These are phyloP conservation scores for Clamator glandarius DNA, from an alignment of 2,797 vertebrate species.

Conservation along the genomic window DNA sequence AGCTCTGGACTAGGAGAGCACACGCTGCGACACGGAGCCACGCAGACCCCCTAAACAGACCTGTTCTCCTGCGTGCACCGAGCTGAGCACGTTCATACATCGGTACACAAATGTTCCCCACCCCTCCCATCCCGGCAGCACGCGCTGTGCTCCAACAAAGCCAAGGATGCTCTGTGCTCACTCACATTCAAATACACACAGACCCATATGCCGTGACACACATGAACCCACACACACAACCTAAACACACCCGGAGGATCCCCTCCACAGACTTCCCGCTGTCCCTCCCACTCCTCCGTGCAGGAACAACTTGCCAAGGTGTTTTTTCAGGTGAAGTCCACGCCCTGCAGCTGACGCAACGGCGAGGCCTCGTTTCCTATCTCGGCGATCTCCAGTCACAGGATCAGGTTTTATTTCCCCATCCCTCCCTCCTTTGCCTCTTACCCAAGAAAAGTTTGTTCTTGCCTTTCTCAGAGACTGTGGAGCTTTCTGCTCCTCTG, in stretches of 20 bases:
- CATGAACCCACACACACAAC: slow-evolving; percentile 25
- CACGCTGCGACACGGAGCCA: accelerated
- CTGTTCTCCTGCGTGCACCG: not conserved
- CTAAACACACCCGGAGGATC: slow-evolving; percentile 43
- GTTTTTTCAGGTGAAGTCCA: slow-evolving; percentile 71
- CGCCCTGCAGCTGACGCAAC: slow-evolving; percentile 70
- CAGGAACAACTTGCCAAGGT: slow-evolving; percentile 50
- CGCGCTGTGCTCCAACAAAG: not conserved
- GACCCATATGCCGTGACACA: not conserved
- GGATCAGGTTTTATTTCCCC: slow-evolving; percentile 52
- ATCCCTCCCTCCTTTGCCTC: slow-evolving; percentile 47
- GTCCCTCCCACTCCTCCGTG: slow-evolving; percentile 52
- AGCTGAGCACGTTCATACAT: slow-evolving; percentile 6
- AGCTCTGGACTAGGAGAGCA: not conserved
- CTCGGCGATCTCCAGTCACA: slow-evolving; percentile 34
- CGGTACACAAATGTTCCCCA: not conserved
- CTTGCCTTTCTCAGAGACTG: not conserved
- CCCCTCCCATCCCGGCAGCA: not conserved
- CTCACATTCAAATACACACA: slow-evolving; percentile 18
- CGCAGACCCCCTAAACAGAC: slow-evolving; percentile 3
- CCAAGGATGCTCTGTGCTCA: not conserved
- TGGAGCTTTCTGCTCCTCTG: not conserved
- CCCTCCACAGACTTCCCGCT: slow-evolving; percentile 21
- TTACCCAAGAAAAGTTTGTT: slow-evolving; percentile 30
- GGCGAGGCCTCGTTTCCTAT: slow-evolving; percentile 38